These are phyloP conservation scores for Psittacula derbiana DNA, from an alignment of 2,797 vertebrate species.

Conservation along the genomic window DNA sequence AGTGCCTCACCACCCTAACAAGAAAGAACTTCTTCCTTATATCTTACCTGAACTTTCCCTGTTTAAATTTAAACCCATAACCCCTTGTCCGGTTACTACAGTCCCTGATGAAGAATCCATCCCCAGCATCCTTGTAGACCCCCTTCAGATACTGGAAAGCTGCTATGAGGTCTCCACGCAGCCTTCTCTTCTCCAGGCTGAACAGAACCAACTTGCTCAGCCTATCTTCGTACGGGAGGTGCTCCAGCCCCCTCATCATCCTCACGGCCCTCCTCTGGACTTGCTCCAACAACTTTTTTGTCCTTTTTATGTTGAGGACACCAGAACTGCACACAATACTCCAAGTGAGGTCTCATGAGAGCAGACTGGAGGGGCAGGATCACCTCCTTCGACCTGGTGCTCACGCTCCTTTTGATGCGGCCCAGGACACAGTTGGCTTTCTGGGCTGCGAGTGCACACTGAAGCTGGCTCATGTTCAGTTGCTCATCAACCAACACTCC, in stretches of 20 bases:
- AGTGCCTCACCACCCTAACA: not conserved
- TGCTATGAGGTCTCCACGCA: not conserved
- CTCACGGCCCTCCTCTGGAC: not conserved
- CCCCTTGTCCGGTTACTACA: not conserved
- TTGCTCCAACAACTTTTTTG: not conserved
- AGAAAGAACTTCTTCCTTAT: not conserved
- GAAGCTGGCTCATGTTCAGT: not conserved
- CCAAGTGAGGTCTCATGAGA: not conserved
- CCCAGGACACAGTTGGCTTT: not conserved
- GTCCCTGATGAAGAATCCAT: not conserved
- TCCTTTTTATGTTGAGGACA: not conserved
- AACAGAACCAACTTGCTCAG: not conserved
- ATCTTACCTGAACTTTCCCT: not conserved
- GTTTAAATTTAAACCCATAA: not conserved
- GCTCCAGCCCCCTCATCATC: not conserved
- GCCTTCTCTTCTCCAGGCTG: not conserved
- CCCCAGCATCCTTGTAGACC: not conserved
- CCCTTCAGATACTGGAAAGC: not conserved
- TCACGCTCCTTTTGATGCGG: not conserved
- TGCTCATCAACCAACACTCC: not conserved
- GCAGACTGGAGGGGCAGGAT: not conserved
- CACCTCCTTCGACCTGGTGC: not conserved
- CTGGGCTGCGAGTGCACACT: not conserved
- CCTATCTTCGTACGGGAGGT: not conserved
- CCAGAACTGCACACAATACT: not conserved